phyloP scores from a whole-genome alignment of 2,797 vertebrate genomes.

The Brachyrhaphis roseni region DNA sequence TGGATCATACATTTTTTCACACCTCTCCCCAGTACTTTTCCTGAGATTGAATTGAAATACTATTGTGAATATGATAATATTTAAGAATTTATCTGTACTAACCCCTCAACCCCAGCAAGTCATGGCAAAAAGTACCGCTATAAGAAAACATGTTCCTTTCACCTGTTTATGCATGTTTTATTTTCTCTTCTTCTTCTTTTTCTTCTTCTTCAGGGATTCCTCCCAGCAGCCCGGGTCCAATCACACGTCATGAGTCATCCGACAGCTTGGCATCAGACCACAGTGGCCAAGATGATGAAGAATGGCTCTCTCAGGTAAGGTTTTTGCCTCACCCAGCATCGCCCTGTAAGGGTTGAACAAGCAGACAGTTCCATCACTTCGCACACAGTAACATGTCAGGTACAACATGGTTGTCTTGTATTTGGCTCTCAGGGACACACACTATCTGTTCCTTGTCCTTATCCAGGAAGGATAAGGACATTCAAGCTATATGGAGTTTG shows the following conservation, averaged over 20 bases:
- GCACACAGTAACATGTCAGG: background rate
- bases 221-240: constrained; percentile 90
- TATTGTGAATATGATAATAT: no score
- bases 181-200: background rate
- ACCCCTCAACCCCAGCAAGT: no score
- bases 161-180: background rate
- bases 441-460: background rate
- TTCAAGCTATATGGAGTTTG: background rate
- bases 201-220: constrained; percentile 81
- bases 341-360: background rate
- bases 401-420: background rate
- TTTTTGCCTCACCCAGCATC: background rate
- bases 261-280: constrained; percentile 95
- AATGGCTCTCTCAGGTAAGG: constrained; percentile 99
- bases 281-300: constrained; percentile 94
- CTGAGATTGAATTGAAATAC: no score
- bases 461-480: background rate
- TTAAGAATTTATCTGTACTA: no score
- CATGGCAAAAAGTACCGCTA: no score
- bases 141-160: background rate
- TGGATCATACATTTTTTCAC: no score
- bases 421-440: background rate
- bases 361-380: background rate
- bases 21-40: no score
- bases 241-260: constrained; percentile 92